Percentiles rank a stretch among this genome's conserved stretches.
Evolutionary conservation across 2,888 invertebrate genomes (phyloP).

Genomic region (Calameuta idolon): DNA sequence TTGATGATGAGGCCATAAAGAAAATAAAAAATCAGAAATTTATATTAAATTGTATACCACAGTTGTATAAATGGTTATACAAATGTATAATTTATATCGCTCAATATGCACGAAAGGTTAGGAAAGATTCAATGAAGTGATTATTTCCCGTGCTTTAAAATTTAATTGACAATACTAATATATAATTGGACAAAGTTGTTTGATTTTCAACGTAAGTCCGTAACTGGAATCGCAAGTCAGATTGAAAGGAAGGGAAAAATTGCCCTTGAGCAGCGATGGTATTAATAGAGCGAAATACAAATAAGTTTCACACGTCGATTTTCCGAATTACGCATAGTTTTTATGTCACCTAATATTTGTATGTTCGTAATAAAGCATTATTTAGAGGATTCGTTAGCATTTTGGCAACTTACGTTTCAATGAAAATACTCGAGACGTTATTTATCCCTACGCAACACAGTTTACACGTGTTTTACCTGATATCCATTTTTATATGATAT

Average conservation of each 20-base stretch:
- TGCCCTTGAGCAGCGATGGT: constrained; percentile 21
- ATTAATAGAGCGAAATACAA: neutral
- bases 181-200: constrained; percentile 50
- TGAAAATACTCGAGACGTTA: constrained; percentile 47
- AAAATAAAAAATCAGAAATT: neutral
- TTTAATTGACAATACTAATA: constrained; percentile 62
- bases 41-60: neutral
- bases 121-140: neutral
- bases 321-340: neutral
- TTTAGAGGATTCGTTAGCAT: constrained; percentile 47
- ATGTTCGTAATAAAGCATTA: constrained; percentile 11
- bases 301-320: neutral
- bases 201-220: constrained; percentile 48
- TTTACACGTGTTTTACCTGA: constrained; percentile 38
- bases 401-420: constrained; percentile 62
- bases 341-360: neutral
- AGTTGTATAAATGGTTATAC: neutral
- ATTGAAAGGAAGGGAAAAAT: constrained; percentile 28
- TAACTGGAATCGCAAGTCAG: constrained; percentile 44
- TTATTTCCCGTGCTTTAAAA: constrained; percentile 39
- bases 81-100: neutral
- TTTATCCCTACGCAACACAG: constrained; percentile 44
- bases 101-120: neutral
- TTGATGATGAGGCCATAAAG: neutral
- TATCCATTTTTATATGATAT: constrained; percentile 34